phyloP scores from a whole-genome alignment of 2,797 vertebrate genomes.

The Zalophus californianus region DNA sequence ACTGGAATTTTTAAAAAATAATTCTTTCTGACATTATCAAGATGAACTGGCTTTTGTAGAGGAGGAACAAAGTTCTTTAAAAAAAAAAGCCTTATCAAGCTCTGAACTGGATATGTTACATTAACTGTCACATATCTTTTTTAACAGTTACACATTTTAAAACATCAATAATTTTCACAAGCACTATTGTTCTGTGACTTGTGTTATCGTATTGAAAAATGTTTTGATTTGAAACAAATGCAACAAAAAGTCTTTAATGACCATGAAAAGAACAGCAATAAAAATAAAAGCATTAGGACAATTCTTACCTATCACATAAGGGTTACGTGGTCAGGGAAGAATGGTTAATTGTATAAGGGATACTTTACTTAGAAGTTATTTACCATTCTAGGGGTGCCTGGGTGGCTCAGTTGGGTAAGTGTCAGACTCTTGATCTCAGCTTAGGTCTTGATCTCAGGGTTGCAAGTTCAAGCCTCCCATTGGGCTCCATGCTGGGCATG shows the following conservation, averaged over 20 bases:
- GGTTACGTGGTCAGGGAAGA: not conserved
- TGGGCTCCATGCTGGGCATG: not conserved
- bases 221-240: slow-evolving; percentile 6
- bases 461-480: not conserved
- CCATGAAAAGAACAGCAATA: not conserved
- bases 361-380: not conserved
- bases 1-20: not conserved
- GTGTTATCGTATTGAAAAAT: not conserved
- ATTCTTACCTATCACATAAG: not conserved
- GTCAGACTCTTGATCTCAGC: not conserved
- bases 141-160: not conserved
- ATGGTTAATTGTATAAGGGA: slow-evolving; percentile 37
- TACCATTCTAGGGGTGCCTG: not conserved
- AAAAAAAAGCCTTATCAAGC: not conserved
- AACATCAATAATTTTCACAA: not conserved
- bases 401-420: not conserved
- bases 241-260: slow-evolving; percentile 14
- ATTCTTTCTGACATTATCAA: not conserved
- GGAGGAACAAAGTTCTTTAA: not conserved
- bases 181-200: slow-evolving; percentile 8
- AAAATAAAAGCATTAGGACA: not conserved
- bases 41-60: not conserved
- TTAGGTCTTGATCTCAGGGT: not conserved
- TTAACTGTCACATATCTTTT: not conserved
- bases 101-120: not conserved